Base-by-base conservation (phyloP, 2,113 vertebrate genomes). In the Brevimyrus niger region DNA sequence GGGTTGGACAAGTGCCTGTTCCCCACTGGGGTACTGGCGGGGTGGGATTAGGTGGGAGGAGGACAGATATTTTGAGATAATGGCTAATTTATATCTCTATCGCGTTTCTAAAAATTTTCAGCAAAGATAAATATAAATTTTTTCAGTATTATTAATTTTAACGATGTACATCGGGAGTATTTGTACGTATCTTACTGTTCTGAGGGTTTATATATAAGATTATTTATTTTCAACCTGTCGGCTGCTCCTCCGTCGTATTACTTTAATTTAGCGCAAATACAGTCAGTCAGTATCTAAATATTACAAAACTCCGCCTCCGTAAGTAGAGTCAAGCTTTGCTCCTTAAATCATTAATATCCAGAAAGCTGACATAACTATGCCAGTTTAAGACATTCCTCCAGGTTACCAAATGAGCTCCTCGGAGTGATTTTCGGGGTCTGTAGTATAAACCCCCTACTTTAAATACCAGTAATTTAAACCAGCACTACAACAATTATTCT, bases 41-140 rank as follows among this genome's bases (percentile, higher is more conserved):
- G 73, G 35, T 80, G 73, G 73, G 73, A 80, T 15, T 42, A 80
- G 35, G 73, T 80, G 35, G 73, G 73, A 38, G 73, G 73, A 13
- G 73, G 35, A 80, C 73, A 38, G 73, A 80, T 80, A 38, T 80
- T 80, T 80, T 80, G 73, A 80, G 31, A 80, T 80, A 80, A 80
- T 42, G 35, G 35, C 17, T 80, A 42, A 42, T 80, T 80, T 42
- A 80, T 80, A 42, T 80, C 73, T 42, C 73, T 80, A 19, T 42
- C 73, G 35, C 35, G 31, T 80, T 38, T 17, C 73, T 42, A 19
- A 80, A 42, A 80, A 38, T 35, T 27, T 31, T 73, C 11, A 35
- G 65, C 65, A 73, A 17, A 76, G 27, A 13, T 3, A 76, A 13
- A 38, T 42, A 1, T 42, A 4, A 38, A 19, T 80, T 80, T 76